A percentile compares a stretch with the other conserved stretches of the same genome.
Conservation (phyloP, 1,140 invertebrate genomes). For the Ceratitis capitata region DNA sequence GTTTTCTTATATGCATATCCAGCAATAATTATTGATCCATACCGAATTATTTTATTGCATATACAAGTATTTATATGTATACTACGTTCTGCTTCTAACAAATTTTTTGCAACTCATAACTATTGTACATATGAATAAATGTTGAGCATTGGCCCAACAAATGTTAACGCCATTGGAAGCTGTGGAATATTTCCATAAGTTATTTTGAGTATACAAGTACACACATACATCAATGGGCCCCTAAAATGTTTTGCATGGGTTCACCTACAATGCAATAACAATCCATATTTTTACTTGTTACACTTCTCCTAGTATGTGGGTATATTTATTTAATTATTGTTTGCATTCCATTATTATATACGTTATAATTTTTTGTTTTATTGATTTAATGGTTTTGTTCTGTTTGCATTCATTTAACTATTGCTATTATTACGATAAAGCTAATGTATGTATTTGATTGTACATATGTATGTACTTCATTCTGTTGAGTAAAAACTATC, state of each 20-base stretch:
- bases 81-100: neutral
- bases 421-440: neutral
- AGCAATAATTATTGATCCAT: too few relatives aligned
- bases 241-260: neutral
- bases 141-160: neutral
- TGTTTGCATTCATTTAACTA: conserved; percentile 9
- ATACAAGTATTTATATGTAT: neutral
- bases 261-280: neutral
- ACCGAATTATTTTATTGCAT: neutral
- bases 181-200: neutral
- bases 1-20: too few relatives aligned
- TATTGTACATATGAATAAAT: neutral
- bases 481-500: neutral
- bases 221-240: neutral
- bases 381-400: neutral
- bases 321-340: neutral
- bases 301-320: neutral
- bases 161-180: neutral
- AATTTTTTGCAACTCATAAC: neutral
- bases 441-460: conserved; percentile 29
- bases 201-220: neutral
- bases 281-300: neutral
- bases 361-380: neutral
- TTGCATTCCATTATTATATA: neutral
- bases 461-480: neutral